Conservation (phyloP, 2,113 vertebrate genomes). For the Halichoerus grypus region DNA sequence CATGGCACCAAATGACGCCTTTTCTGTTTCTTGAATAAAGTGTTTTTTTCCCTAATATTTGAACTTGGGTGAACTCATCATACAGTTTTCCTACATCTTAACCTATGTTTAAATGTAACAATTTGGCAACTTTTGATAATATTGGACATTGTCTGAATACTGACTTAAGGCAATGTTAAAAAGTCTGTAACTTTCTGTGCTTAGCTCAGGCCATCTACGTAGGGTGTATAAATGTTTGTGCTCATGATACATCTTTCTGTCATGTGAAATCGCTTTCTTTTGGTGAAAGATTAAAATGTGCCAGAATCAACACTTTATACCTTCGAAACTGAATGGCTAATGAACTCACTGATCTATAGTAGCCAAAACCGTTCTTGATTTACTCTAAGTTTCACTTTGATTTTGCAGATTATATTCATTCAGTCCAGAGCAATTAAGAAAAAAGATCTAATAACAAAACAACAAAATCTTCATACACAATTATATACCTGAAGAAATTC, state of each 20-base stretch:
- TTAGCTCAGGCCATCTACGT: neutral
- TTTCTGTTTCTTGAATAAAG: conserved; percentile 58
- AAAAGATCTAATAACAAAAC: neutral
- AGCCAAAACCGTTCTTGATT: neutral
- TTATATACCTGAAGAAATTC: neutral
- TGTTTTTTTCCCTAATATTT: neutral
- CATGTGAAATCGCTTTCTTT: neutral
- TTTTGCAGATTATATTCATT: neutral
- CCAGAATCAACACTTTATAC: neutral
- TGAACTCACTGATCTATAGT: neutral
- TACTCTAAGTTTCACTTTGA: neutral
- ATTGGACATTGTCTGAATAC: neutral
- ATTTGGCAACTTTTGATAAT: neutral
- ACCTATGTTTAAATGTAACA: neutral
- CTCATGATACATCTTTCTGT: neutral
- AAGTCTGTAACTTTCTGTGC: neutral
- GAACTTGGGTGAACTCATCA: neutral
- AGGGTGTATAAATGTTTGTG: neutral
- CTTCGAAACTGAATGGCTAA: neutral
- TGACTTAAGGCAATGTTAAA: neutral
- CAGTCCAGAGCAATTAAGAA: neutral
- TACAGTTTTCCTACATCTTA: neutral
- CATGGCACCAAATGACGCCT: conserved; percentile 91
- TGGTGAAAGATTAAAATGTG: neutral
- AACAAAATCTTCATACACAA: neutral